phyloP scores from a whole-genome alignment of 2,888 invertebrate species.

The Aproaerema taeniolella region DNA sequence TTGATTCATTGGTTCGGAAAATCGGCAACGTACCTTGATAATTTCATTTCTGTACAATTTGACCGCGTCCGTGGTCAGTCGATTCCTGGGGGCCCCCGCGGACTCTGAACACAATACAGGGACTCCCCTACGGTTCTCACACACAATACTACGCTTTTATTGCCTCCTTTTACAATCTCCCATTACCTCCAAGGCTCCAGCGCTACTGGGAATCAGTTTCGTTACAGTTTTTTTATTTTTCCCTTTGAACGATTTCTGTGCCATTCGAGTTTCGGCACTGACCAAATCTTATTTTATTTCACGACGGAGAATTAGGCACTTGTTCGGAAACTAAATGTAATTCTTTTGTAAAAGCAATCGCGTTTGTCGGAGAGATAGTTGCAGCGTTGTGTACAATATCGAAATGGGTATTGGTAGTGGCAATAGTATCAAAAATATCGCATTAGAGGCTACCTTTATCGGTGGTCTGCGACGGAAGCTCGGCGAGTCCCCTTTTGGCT shows the following conservation, averaged over 20 bases:
- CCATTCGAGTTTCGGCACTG: slow-evolving; percentile 46
- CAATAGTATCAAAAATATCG: slow-evolving; percentile 52
- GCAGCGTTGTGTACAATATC: slow-evolving; percentile 24
- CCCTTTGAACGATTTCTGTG: slow-evolving; percentile 58
- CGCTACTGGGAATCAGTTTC: slow-evolving; percentile 72
- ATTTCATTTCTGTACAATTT: slow-evolving; percentile 79
- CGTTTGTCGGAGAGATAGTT: slow-evolving; percentile 4
- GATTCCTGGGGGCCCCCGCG: slow-evolving; percentile 69
- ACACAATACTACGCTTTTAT: slow-evolving; percentile 77
- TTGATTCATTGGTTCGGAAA: slow-evolving; percentile 78
- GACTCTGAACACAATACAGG: slow-evolving; percentile 69
- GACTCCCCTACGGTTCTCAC: slow-evolving; percentile 69
- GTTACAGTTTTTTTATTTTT: slow-evolving; percentile 63
- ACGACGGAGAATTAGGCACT: slow-evolving; percentile 26
- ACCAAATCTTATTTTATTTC: slow-evolving; percentile 36
- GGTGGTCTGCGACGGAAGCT: slow-evolving; percentile 30
- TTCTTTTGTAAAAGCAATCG: slow-evolving; percentile 13
- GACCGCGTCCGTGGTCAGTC: slow-evolving; percentile 75
- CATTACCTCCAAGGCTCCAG: slow-evolving; percentile 70
- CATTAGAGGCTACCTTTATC: slow-evolving; percentile 51
- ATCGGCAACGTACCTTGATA: slow-evolving; percentile 78
- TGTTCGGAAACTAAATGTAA: slow-evolving; percentile 20
- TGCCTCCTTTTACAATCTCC: slow-evolving; percentile 77
- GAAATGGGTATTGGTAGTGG: slow-evolving; percentile 34
- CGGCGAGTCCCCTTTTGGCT: slow-evolving; percentile 41